Base-by-base conservation (phyloP, 2,888 invertebrate species). In the Sinodicranocentrus sp. region DNA sequence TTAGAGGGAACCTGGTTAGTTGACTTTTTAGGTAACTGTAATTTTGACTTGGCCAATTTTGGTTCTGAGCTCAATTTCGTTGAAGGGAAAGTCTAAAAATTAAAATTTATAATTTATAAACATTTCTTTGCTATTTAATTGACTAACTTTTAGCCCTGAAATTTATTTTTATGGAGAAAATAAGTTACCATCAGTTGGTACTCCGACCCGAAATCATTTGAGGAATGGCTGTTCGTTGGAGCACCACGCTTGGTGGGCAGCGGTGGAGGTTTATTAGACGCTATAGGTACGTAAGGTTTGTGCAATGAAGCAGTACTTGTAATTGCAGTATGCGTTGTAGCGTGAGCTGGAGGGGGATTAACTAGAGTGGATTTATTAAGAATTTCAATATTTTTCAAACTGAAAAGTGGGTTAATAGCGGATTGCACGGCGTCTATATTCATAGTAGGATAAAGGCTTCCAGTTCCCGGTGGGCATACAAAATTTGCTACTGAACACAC, bases 371-470 rank as follows among this genome's bases (percentile, higher is more conserved):
- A 19, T 23, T 21, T 59, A 44, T n/a, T 23, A 3, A 26, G 5
- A 6, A 23, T 17, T n/a, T 77, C 77, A 57, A 26, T 6, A 57
- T 43, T 54, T 25, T 63, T 75, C 52, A 76, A 23, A 8, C 25
- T 52, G n/a, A 71, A 15, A 10, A 78, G 28, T 3, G 2, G 65
- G 44, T 25, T 80, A 21, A 72, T 33, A 1, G 59, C 54, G 8
- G 72, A 63, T 3, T 80, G 54, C 21, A 57, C 17, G 3, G 72
- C 52, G 21, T 73, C 80, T 1, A 80, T 43, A 6, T 73, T 65
- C 65, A 80, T 73, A 6, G 39, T 80, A 15, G 80, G 80, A 67
- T 80, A 80, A 1, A 39, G 13, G 15, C 43, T 23, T 6, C 10
- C 43, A 1, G 65, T 3, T 3, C 21, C 21, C 0, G 43, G 1